Evolutionary conservation across 2,797 vertebrate genomes (phyloP).

Genomic region (Coreius guichenoti): DNA sequence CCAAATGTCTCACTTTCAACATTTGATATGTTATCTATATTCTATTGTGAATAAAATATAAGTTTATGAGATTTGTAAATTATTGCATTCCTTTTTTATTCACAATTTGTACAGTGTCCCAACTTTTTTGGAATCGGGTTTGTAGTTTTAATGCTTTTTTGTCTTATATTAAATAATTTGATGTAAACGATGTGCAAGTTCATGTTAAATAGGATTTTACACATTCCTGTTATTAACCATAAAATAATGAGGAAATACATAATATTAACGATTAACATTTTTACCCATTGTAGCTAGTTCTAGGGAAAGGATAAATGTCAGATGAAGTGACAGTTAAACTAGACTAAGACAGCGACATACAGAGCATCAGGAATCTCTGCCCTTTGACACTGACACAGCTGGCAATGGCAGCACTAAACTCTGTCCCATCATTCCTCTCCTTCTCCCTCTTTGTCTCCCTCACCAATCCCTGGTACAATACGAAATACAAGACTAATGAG

Average conservation of each 20-base stretch:
- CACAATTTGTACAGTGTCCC: too few species aligned
- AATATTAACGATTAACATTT: background rate
- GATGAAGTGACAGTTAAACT: constrained; percentile 1
- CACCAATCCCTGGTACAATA: constrained; percentile 6
- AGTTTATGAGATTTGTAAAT: too few species aligned
- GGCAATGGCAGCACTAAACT: constrained; percentile 54
- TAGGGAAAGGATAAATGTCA: background rate
- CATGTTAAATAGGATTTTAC: background rate
- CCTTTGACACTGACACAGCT: constrained; percentile 60
- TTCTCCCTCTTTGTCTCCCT: constrained; percentile 24
- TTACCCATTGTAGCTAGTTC: background rate
- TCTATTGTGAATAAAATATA: too few species aligned
- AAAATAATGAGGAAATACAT: background rate
- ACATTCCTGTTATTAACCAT: background rate
- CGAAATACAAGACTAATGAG: background rate
- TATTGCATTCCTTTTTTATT: too few species aligned
- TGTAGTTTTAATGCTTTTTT: background rate
- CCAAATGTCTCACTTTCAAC: too few species aligned
- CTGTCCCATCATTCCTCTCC: constrained; percentile 24
- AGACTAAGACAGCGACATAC: constrained; percentile 5
- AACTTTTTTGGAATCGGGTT: too few species aligned
- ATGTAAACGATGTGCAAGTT: background rate
- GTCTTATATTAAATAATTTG: background rate
- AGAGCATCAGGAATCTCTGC: constrained; percentile 45
- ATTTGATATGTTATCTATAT: too few species aligned